Conservation (phyloP, 2,888 invertebrate species). For the Lasioglossum morio region DNA sequence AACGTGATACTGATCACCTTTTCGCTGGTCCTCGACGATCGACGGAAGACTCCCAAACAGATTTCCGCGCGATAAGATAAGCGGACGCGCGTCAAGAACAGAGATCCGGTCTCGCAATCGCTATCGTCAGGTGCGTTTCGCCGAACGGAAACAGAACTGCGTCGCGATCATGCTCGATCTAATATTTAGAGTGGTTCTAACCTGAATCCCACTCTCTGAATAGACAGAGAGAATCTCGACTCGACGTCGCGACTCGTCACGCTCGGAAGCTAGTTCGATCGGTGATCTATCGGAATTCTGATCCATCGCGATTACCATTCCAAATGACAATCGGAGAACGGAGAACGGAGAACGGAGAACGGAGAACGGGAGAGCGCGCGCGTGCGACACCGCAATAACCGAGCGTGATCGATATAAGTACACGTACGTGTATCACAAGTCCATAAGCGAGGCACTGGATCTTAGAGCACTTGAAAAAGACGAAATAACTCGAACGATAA, state of each 20-base stretch:
- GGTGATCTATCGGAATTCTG: not conserved
- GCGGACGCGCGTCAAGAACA: not conserved
- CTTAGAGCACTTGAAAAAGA: not conserved
- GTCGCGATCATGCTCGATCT: not conserved
- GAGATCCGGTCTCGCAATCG: not conserved
- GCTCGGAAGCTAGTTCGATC: not conserved
- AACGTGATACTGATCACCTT: not conserved
- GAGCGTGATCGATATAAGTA: not conserved
- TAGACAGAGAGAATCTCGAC: not conserved
- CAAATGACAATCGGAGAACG: constrained; percentile 36
- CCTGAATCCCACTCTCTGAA: not conserved
- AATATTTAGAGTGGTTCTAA: not conserved
- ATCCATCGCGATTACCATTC: constrained; percentile 54
- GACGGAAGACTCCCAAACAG: not conserved
- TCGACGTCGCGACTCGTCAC: not conserved
- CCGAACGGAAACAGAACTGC: not conserved
- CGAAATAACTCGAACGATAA: not conserved
- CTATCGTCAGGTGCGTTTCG: not conserved
- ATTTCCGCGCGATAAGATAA: constrained; percentile 23
- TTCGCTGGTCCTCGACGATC: not conserved
- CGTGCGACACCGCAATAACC: not conserved
- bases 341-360: not conserved
- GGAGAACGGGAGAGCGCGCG: not conserved
- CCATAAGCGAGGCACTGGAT: not conserved
- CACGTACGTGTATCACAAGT: not conserved